Evolutionary conservation across 2,888 invertebrate genomes (phyloP), one percentile per base, ranked within the genome.

Genomic region (Mystacides longicornis): DNA sequence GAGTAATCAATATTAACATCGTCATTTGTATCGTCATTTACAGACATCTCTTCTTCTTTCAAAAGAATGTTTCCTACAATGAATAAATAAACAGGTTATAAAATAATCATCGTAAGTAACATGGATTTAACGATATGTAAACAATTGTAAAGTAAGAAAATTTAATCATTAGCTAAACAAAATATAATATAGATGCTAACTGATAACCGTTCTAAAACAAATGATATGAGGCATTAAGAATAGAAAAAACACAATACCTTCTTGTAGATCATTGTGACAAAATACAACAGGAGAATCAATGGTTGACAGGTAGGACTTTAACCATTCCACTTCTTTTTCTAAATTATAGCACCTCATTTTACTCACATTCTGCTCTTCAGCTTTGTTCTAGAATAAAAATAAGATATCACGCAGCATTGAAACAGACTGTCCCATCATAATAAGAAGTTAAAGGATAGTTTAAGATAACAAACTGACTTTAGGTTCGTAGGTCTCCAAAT

Each of bases 231-330:
- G 16, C 3, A 14, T 7, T 37, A 16, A 37, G 3, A 7, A 7
- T 37, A 14, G 3, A 7, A 37, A 7, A 7, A 37, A 37, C 37
- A 37, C 14, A 14, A 7, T 37, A 71, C 92, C 95, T 77, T 94
- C 94, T 69, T 96, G 95, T 75, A 95, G 78, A 67, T 96, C 96
- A 68, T 96, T 96, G 70, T 96, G 96, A 64, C 93, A 93, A 72
- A 96, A 96, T 0, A 92, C 86, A 0, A 95, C 93, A 0, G 93
- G 90, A 42, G 89, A 90, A 0, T 80, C 74, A 0, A 81, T 77
- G 0, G 72, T 68, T 0, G 79, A 76, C 3, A 85, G 67, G 52
- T 78, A 77, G 59, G 80, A 78, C 72, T 80, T 84, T 31, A 92
- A 66, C 88, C 88, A 90, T 14, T 79, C 75, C 0, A 83, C 71